Conservation (phyloP, 2,113 vertebrate species). For the Chaetura pelagica region DNA sequence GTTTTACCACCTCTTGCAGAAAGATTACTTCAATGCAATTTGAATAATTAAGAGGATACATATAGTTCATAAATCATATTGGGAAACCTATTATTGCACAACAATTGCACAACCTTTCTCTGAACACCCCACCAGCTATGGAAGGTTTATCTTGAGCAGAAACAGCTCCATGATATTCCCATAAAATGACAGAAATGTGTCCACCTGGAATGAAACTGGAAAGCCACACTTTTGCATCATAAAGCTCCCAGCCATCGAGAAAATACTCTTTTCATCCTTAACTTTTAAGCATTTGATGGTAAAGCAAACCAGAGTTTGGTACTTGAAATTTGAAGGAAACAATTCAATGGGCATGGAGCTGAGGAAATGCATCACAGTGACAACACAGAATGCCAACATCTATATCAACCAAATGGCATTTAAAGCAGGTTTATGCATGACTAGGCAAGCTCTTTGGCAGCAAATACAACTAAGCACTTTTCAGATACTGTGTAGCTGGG, state of each 20-base stretch:
- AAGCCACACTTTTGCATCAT: background rate
- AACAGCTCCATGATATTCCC: background rate
- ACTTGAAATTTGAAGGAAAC: background rate
- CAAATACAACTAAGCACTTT: background rate
- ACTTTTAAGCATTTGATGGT: background rate
- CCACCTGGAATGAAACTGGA: background rate
- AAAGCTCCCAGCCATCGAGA: background rate
- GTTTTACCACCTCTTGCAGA: background rate
- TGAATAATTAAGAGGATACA: background rate
- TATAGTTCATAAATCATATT: background rate
- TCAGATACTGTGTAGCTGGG: background rate
- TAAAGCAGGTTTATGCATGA: conserved; percentile 36
- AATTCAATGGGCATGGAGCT: background rate
- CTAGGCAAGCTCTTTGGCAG: conserved; percentile 50
- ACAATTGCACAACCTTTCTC: background rate
- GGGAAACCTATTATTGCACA: background rate
- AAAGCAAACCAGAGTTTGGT: background rate
- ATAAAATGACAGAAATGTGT: rapidly evolving
- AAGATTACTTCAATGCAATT: background rate
- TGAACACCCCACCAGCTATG: background rate
- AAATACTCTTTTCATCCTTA: background rate
- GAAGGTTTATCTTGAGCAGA: background rate
- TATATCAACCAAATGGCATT: background rate
- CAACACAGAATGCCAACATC: background rate
- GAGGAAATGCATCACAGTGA: background rate